Evolutionary conservation across 2,113 vertebrate genomes (phyloP).

Genomic region (Corythornis cristatus): DNA sequence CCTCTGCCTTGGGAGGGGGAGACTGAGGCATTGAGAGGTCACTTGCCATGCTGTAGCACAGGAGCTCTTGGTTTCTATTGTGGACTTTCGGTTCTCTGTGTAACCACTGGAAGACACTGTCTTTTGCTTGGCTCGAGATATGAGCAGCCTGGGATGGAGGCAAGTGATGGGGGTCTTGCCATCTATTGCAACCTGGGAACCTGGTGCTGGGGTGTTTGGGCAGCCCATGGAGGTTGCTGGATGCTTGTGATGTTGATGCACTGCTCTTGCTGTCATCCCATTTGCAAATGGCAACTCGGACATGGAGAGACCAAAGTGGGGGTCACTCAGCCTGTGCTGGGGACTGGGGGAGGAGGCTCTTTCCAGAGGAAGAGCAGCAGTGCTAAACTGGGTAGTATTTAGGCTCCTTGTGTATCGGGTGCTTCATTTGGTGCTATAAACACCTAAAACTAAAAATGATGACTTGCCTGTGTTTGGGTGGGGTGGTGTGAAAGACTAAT

Average conservation of each 20-base stretch:
- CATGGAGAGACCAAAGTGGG: not conserved
- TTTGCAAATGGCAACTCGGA: too few relatives aligned
- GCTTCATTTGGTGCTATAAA: not conserved
- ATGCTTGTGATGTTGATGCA: not conserved
- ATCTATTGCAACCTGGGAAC: not conserved
- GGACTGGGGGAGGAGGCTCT: not conserved
- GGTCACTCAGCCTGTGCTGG: too few relatives aligned
- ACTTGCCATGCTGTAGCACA: not conserved
- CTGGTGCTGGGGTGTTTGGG: accelerated
- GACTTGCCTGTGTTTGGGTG: not conserved
- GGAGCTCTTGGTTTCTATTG: not conserved
- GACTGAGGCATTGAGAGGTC: not conserved
- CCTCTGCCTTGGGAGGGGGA: not conserved
- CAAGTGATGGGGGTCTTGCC: not conserved
- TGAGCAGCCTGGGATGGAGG: not conserved
- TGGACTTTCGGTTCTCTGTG: not conserved
- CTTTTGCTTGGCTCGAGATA: accelerated
- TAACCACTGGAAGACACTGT: not conserved
- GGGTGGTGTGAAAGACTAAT: not conserved
- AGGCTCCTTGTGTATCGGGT: not conserved
- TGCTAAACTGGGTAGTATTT: not conserved
- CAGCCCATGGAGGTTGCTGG: not conserved
- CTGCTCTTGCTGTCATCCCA: not conserved
- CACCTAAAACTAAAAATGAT: not conserved
- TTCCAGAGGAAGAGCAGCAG: not conserved